Conservation (phyloP, 2,113 vertebrate species). For the Tachycineta bicolor region DNA sequence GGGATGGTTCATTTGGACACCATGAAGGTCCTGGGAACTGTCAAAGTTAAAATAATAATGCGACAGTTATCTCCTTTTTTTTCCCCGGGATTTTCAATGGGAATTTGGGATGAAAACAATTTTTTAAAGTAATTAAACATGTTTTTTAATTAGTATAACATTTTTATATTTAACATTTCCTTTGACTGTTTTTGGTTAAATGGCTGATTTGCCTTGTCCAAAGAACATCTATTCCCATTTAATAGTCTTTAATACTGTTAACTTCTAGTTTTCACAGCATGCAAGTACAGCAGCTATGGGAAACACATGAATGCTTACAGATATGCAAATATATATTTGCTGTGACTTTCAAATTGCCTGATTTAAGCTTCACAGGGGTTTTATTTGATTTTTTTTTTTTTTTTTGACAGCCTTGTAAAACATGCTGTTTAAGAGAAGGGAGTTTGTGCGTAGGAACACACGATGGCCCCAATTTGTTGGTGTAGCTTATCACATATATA, state of each 20-base stretch:
- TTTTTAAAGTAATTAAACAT: not conserved
- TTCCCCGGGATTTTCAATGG: not conserved
- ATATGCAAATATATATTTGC: not conserved
- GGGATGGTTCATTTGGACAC: not conserved
- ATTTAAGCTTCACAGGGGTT: not conserved
- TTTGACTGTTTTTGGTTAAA: not conserved
- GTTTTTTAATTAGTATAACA: not conserved
- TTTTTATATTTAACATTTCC: not conserved
- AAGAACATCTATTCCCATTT: not conserved
- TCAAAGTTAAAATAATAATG: not conserved
- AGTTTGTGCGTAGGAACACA: not conserved
- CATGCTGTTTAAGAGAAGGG: not conserved
- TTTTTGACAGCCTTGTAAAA: slow-evolving; percentile 8
- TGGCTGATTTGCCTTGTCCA: not conserved
- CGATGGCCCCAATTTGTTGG: not conserved
- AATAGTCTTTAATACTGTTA: not conserved
- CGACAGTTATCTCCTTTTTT: not conserved
- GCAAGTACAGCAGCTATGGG: not conserved
- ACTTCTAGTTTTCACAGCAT: not conserved
- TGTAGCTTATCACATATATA: not conserved
- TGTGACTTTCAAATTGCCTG: not conserved
- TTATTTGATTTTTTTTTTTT: not conserved
- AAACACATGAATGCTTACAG: not conserved
- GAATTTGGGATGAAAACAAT: not conserved
- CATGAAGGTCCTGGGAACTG: not conserved